Percentiles rank a stretch among this genome's conserved stretches.
Conservation (phyloP, 92 coral and sea anemone genomes). For the Epizoanthus fatuus region DNA sequence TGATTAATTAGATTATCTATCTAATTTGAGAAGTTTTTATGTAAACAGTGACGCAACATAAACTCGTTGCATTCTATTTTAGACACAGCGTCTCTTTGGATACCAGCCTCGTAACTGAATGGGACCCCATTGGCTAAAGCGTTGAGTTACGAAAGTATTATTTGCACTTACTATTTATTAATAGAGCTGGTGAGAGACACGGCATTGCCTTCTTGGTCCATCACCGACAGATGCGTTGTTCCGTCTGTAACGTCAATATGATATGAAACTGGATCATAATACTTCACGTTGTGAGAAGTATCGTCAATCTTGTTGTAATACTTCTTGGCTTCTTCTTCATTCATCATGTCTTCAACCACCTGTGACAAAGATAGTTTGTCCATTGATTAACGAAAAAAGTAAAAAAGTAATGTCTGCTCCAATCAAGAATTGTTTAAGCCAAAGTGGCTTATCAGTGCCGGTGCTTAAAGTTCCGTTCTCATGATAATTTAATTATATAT, state of each 20-base stretch:
- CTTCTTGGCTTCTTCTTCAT: slow-evolving; percentile 52
- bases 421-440: too few relatives aligned
- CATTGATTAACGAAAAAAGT: too few relatives aligned
- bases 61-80: too few relatives aligned
- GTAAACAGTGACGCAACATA: too few relatives aligned
- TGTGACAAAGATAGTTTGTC: not conserved
- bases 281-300: slow-evolving; percentile 51
- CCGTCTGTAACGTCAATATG: slow-evolving; percentile 86
- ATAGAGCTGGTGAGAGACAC: slow-evolving; percentile 90
- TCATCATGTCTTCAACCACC: slow-evolving; percentile 73
- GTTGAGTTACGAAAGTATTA: not conserved
- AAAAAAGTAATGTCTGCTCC: too few relatives aligned
- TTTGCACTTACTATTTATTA: slow-evolving; percentile 81
- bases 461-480: too few relatives aligned
- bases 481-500: too few relatives aligned
- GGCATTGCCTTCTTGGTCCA: slow-evolving; percentile 86
- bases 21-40: too few relatives aligned
- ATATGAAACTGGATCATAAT: slow-evolving; percentile 83
- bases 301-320: slow-evolving; percentile 62
- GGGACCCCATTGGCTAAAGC: not conserved
- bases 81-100: too few relatives aligned
- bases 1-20: too few relatives aligned
- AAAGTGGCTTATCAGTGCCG: too few relatives aligned
- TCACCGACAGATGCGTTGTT: slow-evolving; percentile 86
- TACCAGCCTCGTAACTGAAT: not conserved